These are phyloP conservation scores for Andrena haemorrhoa DNA, from an alignment of 2,888 invertebrate genomes.

Conservation along the genomic window DNA sequence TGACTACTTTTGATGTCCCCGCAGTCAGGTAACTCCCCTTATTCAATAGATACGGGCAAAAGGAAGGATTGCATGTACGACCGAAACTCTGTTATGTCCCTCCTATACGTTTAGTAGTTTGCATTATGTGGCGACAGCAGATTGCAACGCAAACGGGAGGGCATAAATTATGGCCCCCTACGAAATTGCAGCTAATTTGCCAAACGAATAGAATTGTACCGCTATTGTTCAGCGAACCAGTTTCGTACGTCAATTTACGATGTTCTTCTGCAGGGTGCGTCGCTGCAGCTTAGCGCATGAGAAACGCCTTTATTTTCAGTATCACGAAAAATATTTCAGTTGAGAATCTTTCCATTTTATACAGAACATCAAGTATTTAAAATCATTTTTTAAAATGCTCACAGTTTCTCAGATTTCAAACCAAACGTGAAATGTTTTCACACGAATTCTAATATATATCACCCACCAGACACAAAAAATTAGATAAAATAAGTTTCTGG, in stretches of 20 bases:
- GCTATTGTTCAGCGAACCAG: not conserved
- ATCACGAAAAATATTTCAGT: too few relatives aligned
- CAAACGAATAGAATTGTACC: not conserved
- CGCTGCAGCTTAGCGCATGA: not conserved
- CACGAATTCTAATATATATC: too few relatives aligned
- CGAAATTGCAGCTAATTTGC: conserved; percentile 21
- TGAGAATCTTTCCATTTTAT: too few relatives aligned
- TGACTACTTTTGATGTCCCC: not conserved
- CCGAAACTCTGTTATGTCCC: conserved; percentile 3
- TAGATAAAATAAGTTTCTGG: too few relatives aligned
- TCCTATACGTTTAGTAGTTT: conserved; percentile 11
- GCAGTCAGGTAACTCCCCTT: conserved; percentile 29
- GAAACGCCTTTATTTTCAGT: not conserved
- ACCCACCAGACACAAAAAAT: too few relatives aligned
- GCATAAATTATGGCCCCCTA: conserved; percentile 14
- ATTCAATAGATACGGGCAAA: conserved; percentile 13
- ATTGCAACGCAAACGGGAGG: conserved; percentile 9
- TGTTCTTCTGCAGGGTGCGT: not conserved
- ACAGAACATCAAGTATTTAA: too few relatives aligned
- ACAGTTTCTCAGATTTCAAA: too few relatives aligned
- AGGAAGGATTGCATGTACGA: conserved; percentile 11
- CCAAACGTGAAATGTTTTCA: too few relatives aligned
- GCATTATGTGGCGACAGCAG: conserved; percentile 38
- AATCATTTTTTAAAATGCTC: too few relatives aligned
- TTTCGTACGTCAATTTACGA: not conserved